phyloP scores from a whole-genome alignment of 2,797 vertebrate genomes.

The Eutrigla gurnardus region DNA sequence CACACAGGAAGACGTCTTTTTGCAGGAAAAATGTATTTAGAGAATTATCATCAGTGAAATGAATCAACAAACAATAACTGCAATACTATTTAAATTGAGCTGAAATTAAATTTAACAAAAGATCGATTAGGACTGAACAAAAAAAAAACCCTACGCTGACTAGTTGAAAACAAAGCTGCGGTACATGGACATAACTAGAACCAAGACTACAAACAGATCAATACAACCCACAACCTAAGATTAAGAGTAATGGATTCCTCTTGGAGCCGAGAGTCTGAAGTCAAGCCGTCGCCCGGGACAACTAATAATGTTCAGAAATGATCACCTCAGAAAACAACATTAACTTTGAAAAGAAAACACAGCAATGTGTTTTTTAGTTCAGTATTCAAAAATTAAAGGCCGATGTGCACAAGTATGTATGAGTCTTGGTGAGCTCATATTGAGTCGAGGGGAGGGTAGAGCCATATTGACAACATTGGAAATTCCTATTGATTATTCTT shows the following conservation, averaged over 20 bases:
- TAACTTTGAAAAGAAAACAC: not conserved
- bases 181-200: conserved; percentile 68
- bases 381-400: conserved; percentile 1
- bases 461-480: conserved; percentile 81
- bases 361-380: conserved; percentile 11
- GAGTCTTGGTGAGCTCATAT: conserved; percentile 49
- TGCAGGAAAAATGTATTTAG: conserved; percentile 3
- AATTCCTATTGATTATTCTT: conserved; percentile 85
- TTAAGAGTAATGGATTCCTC: conserved; percentile 80
- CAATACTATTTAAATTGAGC: conserved; percentile 6
- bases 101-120: conserved; percentile 36
- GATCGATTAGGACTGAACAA: conserved; percentile 42
- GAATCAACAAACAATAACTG: conserved; percentile 35
- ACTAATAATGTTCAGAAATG: conserved; percentile 51
- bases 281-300: conserved; percentile 34
- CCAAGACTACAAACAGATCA: conserved; percentile 74
- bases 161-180: conserved; percentile 67
- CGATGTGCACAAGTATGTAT: not conserved
- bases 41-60: conserved; percentile 23
- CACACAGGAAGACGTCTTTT: conserved; percentile 11
- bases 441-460: conserved; percentile 52
- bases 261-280: conserved; percentile 60
- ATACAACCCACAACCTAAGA: conserved; percentile 74
- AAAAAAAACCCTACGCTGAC: conserved; percentile 28
- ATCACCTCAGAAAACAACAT: conserved; percentile 27